These are phyloP conservation scores for Mungos mungo DNA, from an alignment of 2,113 vertebrate genomes.

Conservation along the genomic window DNA sequence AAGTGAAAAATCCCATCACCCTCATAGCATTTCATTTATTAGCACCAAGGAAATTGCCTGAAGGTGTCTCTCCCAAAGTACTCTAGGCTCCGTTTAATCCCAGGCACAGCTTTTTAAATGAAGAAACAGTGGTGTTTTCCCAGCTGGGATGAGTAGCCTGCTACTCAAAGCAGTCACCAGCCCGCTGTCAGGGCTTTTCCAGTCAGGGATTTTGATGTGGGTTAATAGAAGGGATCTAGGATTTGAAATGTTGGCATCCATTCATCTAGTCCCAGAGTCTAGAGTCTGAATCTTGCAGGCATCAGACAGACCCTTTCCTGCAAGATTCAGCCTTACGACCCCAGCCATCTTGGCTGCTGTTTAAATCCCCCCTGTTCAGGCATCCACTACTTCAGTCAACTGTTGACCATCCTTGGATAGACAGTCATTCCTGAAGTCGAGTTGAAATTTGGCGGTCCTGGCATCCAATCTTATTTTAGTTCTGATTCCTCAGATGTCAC, in stretches of 20 bases:
- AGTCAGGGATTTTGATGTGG: not conserved
- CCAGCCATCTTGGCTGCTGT: not conserved
- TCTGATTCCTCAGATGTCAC: not conserved
- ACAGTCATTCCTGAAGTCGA: not conserved
- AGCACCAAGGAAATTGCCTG: not conserved
- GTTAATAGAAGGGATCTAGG: not conserved
- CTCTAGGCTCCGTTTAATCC: not conserved
- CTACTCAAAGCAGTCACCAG: not conserved
- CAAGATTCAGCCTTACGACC: not conserved
- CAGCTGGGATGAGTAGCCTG: not conserved
- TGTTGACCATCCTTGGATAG: not conserved
- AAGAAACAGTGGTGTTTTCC: not conserved
- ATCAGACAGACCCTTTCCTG: not conserved
- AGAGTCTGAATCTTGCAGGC: not conserved
- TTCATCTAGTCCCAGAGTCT: not conserved
- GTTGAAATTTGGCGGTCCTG: not conserved
- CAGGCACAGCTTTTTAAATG: not conserved
- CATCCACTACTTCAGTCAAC: accelerated
- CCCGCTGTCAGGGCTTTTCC: not conserved
- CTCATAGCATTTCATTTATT: not conserved
- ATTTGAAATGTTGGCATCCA: not conserved
- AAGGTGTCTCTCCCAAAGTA: not conserved
- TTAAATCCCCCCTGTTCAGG: not conserved
- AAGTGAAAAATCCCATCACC: not conserved
- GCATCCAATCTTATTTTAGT: constrained; percentile 6